These are phyloP conservation scores for Glaucidium brasilianum DNA, from an alignment of 2,113 vertebrate species.

Conservation along the genomic window DNA sequence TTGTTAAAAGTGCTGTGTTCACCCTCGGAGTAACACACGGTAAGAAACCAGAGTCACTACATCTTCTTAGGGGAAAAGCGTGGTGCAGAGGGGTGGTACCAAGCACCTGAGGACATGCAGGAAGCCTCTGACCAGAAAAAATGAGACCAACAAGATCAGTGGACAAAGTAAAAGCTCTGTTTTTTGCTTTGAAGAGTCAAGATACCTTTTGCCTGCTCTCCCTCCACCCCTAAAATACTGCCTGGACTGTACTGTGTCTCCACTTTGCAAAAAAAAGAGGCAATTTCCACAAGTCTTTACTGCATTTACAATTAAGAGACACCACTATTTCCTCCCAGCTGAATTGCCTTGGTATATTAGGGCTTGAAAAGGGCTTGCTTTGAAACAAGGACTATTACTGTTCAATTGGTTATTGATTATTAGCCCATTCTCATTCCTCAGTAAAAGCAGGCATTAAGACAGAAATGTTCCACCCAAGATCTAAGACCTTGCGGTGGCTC, in stretches of 20 bases:
- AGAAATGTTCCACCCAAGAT: not conserved
- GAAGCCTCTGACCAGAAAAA: not conserved
- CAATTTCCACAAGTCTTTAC: not conserved
- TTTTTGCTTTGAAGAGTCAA: not conserved
- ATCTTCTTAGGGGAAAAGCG: not conserved
- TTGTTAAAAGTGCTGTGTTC: not conserved
- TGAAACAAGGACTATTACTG: not conserved
- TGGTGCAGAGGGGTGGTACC: not conserved
- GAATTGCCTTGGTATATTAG: not conserved
- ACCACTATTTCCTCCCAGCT: not conserved
- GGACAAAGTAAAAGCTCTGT: not conserved
- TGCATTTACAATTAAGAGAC: not conserved
- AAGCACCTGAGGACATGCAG: not conserved
- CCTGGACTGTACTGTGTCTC: not conserved
- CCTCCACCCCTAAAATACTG: not conserved
- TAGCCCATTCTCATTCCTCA: not conserved
- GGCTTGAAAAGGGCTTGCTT: not conserved
- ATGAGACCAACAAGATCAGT: too few species aligned
- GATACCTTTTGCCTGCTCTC: not conserved
- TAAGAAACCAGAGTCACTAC: not conserved
- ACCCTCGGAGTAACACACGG: not conserved
- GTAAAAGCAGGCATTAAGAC: not conserved
- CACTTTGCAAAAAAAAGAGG: not conserved
- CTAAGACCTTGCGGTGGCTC: not conserved
- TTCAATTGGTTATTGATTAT: conserved; percentile 42